phyloP scores from a whole-genome alignment of 2,888 invertebrate genomes.

The Harmothoe impar region DNA sequence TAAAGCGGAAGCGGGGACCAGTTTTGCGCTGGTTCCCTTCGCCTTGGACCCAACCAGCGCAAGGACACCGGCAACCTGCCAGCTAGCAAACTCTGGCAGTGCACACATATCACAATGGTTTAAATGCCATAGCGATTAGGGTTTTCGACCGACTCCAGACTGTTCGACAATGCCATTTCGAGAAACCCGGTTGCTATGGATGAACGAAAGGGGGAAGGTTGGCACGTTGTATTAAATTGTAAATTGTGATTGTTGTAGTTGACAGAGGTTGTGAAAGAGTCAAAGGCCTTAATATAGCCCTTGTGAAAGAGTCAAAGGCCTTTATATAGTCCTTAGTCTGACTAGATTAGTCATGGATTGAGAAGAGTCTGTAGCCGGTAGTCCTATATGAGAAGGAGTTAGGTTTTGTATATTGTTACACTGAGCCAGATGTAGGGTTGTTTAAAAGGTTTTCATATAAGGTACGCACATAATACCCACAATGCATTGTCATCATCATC shows the following conservation, averaged over 20 bases:
- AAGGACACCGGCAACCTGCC: neutral
- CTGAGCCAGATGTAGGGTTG: neutral
- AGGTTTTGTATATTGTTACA: constrained; percentile 1
- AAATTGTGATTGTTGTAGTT: constrained; percentile 15
- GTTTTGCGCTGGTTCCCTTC: neutral
- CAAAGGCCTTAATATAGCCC: neutral
- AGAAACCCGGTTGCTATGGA: too few relatives aligned
- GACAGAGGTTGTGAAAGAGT: neutral
- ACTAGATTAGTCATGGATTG: neutral
- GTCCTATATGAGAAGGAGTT: neutral
- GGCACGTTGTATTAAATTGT: neutral
- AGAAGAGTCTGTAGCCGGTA: constrained; percentile 23
- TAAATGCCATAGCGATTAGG: too few relatives aligned
- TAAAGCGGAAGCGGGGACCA: neutral
- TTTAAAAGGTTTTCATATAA: neutral
- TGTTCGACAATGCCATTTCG: too few relatives aligned
- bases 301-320: neutral
- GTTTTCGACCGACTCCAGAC: too few relatives aligned
- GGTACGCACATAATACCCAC: neutral
- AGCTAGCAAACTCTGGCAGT: neutral
- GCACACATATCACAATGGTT: too few relatives aligned
- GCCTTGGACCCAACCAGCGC: neutral
- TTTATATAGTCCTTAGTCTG: neutral
- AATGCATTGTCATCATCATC: neutral
- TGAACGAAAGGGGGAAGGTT: too few relatives aligned